Conservation (phyloP, 2,888 invertebrate genomes). For the Nemapogon koenigi region DNA sequence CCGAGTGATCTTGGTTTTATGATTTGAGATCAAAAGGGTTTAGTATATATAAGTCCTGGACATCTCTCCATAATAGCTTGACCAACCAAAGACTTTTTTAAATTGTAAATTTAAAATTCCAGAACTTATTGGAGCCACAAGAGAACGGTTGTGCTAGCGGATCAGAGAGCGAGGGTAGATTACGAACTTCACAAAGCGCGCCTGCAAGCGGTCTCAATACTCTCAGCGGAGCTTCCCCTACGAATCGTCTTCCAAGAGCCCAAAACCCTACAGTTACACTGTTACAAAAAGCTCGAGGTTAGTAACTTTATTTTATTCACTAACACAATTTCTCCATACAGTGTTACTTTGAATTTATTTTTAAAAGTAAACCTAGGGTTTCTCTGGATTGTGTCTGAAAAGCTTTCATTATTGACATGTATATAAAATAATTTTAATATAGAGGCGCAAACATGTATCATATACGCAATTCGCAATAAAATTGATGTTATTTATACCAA, state of each 20-base stretch:
- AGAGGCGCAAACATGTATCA: too few species aligned
- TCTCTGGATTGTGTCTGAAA: too few species aligned
- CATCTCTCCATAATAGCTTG: too few species aligned
- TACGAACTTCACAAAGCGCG: constrained; percentile 68
- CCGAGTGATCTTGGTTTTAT: too few species aligned
- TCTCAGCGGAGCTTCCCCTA: constrained; percentile 45
- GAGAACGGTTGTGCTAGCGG: constrained; percentile 55
- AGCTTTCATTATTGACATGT: too few species aligned
- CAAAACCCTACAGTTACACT: constrained; percentile 89
- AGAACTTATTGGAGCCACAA: constrained; percentile 20
- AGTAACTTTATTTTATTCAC: constrained; percentile 18
- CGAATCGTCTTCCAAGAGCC: constrained; percentile 70
- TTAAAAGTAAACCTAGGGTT: too few species aligned
- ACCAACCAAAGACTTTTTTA: too few species aligned
- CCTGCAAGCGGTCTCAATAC: constrained; percentile 65
- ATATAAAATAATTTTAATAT: too few species aligned
- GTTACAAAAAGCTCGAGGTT: constrained; percentile 88
- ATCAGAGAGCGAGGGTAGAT: constrained; percentile 46
- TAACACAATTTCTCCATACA: not conserved
- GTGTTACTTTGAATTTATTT: not conserved
- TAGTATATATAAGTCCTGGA: too few species aligned
- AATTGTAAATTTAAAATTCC: constrained; percentile 4
- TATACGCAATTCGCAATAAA: too few species aligned
- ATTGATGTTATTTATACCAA: too few species aligned
- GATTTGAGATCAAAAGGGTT: too few species aligned